A percentile compares a stretch with the other conserved stretches of the same genome.
These are phyloP conservation scores for Dynastes maya DNA, from an alignment of 2,888 invertebrate genomes.

Conservation along the genomic window DNA sequence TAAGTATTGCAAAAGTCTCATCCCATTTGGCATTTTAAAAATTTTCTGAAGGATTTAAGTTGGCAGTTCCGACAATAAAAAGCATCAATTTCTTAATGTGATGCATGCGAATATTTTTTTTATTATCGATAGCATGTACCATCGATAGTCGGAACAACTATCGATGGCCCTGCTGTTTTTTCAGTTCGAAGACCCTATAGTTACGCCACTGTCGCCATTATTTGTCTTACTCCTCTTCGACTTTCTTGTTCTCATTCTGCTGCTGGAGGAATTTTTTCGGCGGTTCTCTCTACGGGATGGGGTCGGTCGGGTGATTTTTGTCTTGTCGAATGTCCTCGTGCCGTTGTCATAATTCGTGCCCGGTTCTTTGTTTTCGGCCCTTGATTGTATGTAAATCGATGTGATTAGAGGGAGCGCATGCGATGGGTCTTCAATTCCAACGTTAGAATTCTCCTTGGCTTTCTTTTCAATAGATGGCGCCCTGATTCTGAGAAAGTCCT, in stretches of 20 bases:
- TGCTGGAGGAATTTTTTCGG: background rate
- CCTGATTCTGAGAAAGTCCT: background rate
- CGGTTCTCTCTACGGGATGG: background rate
- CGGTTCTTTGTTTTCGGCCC: slow-evolving; percentile 31
- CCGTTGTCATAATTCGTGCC: slow-evolving; percentile 30
- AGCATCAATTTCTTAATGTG: no score
- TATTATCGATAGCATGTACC: no score
- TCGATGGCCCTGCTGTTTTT: no score
- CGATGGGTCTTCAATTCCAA: background rate
- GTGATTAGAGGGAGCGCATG: slow-evolving; percentile 5
- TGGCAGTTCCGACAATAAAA: no score
- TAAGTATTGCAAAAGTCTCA: no score
- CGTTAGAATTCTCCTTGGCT: background rate
- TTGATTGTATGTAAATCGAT: slow-evolving; percentile 40
- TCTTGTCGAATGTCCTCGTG: slow-evolving; percentile 28
- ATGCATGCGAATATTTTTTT: no score
- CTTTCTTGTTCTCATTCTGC: background rate
- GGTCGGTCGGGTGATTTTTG: slow-evolving; percentile 30
- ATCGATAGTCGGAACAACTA: no score
- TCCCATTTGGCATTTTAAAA: no score
- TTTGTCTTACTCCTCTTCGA: no score
- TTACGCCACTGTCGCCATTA: no score
- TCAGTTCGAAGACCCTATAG: no score
- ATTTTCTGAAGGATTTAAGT: no score
- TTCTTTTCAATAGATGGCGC: background rate